Base-by-base conservation (phyloP, 2,797 vertebrate genomes). In the Trematomus bernacchii region DNA sequence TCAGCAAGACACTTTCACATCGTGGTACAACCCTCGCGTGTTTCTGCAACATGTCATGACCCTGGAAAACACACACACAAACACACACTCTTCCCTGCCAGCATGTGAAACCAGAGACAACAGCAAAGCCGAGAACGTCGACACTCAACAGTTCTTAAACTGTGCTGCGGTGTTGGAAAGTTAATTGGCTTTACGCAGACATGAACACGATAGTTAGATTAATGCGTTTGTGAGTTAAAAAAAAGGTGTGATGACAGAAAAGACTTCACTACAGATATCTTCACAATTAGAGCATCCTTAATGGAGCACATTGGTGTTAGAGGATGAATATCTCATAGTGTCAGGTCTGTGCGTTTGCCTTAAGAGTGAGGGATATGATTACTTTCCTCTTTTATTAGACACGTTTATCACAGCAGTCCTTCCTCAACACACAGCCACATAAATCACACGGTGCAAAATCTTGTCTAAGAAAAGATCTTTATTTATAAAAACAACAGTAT, bases 401-500 rank as follows among this genome's bases (percentile, higher is more conserved):
- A 1, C 27, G 79, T 89, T 85, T 71, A 82, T 85, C 74, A 48
- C 40, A 58, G 64, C 65, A 74, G 30, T 61, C 47, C 37, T 54
- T 66, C 23, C 60, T 75, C 68, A 11, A 6, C 62, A 54, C 46
- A 59, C 61, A 52, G 40, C 14, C 53, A 84, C 65, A 79, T 64
- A 64, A 83, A 85, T 80, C 71, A 89, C 85, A 76, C 3, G 0
- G 2, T 10, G 6, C 79, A 55, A 80, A 71, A 82, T 75, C 81
- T 87, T 37, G 85, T 93, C 93, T 93, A 92, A 85, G 92, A 95
- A 95, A 94, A 93, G 88, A 90, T 93, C 90, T 95, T 94, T 94
- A 90, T 95, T 95, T 95, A 95, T 94, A 91, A 94, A 94, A 94
- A 94, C 63, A 87, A 93, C 90, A 91, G 92, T 93, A 93, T 94